These are phyloP conservation scores for Montifringilla adamsi DNA, from an alignment of 2,113 vertebrate genomes.

Conservation along the genomic window DNA sequence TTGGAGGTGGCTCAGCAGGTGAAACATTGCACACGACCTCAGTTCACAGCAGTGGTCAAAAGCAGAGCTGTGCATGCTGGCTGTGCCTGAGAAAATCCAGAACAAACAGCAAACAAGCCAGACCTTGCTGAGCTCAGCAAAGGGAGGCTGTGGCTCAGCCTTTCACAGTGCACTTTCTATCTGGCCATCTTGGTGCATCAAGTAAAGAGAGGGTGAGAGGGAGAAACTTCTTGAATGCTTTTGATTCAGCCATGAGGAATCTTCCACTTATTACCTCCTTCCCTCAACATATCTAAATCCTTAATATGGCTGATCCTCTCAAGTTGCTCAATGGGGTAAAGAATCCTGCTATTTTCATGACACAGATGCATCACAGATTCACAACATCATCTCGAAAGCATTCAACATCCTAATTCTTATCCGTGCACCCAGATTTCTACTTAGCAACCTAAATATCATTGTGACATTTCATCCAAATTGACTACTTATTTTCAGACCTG, in stretches of 20 bases:
- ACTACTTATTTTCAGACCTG: not conserved
- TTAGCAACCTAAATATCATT: not conserved
- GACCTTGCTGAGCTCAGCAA: not conserved
- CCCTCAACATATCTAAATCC: not conserved
- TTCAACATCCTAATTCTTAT: not conserved
- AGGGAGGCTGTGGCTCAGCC: not conserved
- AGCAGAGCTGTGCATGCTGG: not conserved
- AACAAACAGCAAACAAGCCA: conserved; percentile 16
- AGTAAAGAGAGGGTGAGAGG: not conserved
- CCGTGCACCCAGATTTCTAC: not conserved
- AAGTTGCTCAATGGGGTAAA: not conserved
- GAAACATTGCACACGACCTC: not conserved
- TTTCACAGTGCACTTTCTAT: not conserved
- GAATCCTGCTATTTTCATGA: not conserved
- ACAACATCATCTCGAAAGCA: not conserved
- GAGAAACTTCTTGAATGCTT: not conserved
- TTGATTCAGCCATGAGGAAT: not conserved
- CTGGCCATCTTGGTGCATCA: not conserved
- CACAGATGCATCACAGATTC: not conserved
- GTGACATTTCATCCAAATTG: not conserved
- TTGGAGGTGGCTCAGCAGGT: conserved; percentile 33
- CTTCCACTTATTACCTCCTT: not conserved
- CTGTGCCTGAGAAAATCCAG: conserved; percentile 7
- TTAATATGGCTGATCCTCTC: not conserved
- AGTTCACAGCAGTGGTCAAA: conserved; percentile 16